These are phyloP conservation scores for Potamarius usumacintae DNA, from an alignment of 2,113 vertebrate genomes.

Conservation along the genomic window DNA sequence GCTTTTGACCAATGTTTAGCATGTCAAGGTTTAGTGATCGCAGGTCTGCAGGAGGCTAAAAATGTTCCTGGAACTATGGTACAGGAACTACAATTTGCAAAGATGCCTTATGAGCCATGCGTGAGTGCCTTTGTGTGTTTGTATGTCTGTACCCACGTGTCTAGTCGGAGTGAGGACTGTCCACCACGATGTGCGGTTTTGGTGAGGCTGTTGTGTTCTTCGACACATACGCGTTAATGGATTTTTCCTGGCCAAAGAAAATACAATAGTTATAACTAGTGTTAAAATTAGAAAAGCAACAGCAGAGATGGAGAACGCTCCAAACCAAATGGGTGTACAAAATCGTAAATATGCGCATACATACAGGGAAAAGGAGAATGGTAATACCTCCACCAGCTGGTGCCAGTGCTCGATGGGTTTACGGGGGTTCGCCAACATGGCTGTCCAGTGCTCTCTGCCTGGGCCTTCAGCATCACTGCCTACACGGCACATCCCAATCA, in stretches of 20 bases:
- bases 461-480: constrained; percentile 84
- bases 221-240: constrained; percentile 73
- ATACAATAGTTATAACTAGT: background rate
- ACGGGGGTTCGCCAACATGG: constrained; percentile 90
- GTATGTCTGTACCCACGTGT: constrained; percentile 43
- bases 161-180: constrained; percentile 80
- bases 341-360: background rate
- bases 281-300: background rate
- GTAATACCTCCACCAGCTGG: constrained; percentile 83
- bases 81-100: background rate
- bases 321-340: background rate
- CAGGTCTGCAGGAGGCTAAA: background rate
- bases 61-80: background rate
- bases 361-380: background rate
- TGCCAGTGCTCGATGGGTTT: constrained; percentile 95
- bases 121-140: background rate
- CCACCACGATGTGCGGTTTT: constrained; percentile 79
- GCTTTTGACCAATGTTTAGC: background rate
- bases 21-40: background rate
- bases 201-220: constrained; percentile 68
- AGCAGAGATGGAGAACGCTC: background rate
- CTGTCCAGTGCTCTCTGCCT: constrained; percentile 88
- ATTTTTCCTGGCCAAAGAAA: constrained; percentile 70
- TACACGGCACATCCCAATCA: constrained; percentile 90
- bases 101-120: background rate